These are phyloP conservation scores for Orthosia gracilis DNA, from an alignment of 2,888 invertebrate genomes.

Conservation along the genomic window DNA sequence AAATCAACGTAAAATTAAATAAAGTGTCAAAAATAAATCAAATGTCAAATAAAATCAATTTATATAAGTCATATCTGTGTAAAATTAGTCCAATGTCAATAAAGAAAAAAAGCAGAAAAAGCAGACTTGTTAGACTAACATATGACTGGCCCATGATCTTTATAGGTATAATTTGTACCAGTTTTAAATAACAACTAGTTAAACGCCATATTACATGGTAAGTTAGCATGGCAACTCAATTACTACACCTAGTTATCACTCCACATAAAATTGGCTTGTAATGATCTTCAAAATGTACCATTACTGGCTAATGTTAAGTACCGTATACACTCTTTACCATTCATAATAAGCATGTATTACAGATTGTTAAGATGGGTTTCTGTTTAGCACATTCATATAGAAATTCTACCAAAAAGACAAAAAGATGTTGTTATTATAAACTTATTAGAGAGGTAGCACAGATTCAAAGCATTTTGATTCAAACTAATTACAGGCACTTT, in stretches of 20 bases:
- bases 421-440: too few relatives aligned
- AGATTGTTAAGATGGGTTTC: neutral
- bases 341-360: constrained; percentile 26
- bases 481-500: too few relatives aligned
- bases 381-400: too few relatives aligned
- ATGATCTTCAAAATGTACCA: constrained; percentile 1
- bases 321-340: neutral
- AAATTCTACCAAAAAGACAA: neutral
- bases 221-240: constrained; percentile 26
- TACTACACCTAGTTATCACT: constrained; percentile 23
- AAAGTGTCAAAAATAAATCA: too few relatives aligned
- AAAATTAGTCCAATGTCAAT: too few relatives aligned
- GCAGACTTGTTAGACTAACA: too few relatives aligned
- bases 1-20: too few relatives aligned
- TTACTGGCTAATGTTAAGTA: neutral
- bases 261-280: constrained; percentile 5
- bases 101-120: too few relatives aligned
- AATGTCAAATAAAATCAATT: too few relatives aligned
- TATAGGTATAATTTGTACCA: constrained; percentile 2
- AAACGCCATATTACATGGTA: constrained; percentile 18
- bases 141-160: neutral
- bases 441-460: too few relatives aligned
- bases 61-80: too few relatives aligned
- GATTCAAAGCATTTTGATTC: too few relatives aligned
- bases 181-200: constrained; percentile 20